Percentiles rank a stretch among this genome's conserved stretches.
phyloP scores from a whole-genome alignment of 2,888 invertebrate species.

The Copidosoma aretas region DNA sequence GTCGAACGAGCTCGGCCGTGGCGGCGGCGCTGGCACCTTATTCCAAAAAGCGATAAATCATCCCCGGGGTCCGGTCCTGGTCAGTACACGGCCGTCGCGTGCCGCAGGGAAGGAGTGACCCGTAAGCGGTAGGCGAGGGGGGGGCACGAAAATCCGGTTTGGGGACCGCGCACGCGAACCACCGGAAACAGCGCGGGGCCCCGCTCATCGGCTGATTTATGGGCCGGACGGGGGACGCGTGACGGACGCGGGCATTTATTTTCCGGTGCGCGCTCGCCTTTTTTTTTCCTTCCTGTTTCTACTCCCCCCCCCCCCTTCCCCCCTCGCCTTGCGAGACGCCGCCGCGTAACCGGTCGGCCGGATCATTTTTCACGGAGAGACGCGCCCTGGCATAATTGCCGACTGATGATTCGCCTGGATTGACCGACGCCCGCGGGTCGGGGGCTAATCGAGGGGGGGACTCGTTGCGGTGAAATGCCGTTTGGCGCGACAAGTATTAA shows the following conservation, averaged over 20 bases:
- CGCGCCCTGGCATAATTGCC: conserved; percentile 19
- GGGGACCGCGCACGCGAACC: conserved; percentile 32
- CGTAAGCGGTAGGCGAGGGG: no score
- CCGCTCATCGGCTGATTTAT: conserved; percentile 55
- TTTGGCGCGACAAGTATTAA: no score
- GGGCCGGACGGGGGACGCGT: conserved; percentile 42
- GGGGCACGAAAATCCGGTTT: conserved; percentile 48
- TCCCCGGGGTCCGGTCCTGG: conserved; percentile 15
- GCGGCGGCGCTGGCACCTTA: conserved; percentile 34
- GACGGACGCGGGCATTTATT: background rate
- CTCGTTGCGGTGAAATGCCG: no score
- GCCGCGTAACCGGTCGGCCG: conserved; percentile 4
- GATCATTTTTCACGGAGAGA: conserved; percentile 34
- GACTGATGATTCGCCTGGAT: conserved; percentile 34
- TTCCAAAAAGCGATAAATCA: conserved; percentile 53
- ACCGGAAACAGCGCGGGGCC: conserved; percentile 53
- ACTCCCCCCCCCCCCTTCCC: background rate
- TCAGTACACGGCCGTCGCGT: conserved; percentile 7
- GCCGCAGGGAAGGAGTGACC: conserved; percentile 59
- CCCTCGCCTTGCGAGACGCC: background rate
- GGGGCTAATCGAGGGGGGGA: conserved; percentile 27
- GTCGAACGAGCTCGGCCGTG: background rate
- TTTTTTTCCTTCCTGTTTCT: background rate
- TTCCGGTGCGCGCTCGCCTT: background rate
- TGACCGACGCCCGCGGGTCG: conserved; percentile 12